phyloP scores from a whole-genome alignment of 2,888 invertebrate genomes.

The Sthenelais limicola region DNA sequence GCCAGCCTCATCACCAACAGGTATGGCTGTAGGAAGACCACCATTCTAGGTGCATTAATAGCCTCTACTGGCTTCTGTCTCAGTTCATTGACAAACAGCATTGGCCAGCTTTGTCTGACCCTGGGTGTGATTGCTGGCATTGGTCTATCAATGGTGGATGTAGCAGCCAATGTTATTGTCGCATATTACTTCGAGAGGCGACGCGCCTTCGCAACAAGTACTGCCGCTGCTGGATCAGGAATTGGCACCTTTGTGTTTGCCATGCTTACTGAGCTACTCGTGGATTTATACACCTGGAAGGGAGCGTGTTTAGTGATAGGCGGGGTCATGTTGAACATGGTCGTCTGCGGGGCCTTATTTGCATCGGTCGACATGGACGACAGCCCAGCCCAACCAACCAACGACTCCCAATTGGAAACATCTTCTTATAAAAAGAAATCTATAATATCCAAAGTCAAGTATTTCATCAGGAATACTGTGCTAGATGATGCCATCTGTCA shows the following conservation, averaged over 20 bases:
- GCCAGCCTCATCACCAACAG: constrained; percentile 63
- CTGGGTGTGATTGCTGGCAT: constrained; percentile 66
- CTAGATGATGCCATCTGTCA: constrained; percentile 62
- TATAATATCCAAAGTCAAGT: constrained; percentile 53
- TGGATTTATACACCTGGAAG: constrained; percentile 64
- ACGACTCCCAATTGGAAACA: background rate
- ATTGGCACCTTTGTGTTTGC: constrained; percentile 68
- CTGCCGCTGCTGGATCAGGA: constrained; percentile 69
- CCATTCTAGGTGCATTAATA: constrained; percentile 65
- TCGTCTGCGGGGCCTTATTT: constrained; percentile 64
- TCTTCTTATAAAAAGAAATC: background rate
- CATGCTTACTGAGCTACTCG: constrained; percentile 62
- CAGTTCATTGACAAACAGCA: constrained; percentile 61
- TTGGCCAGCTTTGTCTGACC: constrained; percentile 62
- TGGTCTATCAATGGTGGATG: constrained; percentile 67
- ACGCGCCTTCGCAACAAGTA: constrained; percentile 66
- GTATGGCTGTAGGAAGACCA: constrained; percentile 65
- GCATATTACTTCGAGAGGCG: constrained; percentile 69
- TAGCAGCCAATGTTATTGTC: constrained; percentile 67
- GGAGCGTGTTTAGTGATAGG: constrained; percentile 65
- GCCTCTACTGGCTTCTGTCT: constrained; percentile 61
- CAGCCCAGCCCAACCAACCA: background rate
- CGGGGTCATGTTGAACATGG: constrained; percentile 61
- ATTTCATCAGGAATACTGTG: constrained; percentile 59
- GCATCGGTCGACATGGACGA: constrained; percentile 60